Percentiles rank a stretch among this genome's conserved stretches.
phyloP scores from a whole-genome alignment of 2,888 invertebrate species.

The Macrophya annulata region DNA sequence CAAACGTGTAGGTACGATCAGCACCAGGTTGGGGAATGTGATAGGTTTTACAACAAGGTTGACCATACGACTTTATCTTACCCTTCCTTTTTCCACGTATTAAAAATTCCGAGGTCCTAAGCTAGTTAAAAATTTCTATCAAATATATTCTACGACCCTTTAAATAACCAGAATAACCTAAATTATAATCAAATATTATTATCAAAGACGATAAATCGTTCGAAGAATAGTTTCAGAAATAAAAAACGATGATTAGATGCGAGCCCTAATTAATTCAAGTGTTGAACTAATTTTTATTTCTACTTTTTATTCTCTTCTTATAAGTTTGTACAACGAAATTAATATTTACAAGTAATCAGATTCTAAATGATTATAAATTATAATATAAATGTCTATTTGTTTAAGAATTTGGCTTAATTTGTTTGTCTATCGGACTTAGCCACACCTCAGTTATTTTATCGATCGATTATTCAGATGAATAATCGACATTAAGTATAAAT shows the following conservation, averaged over 20 bases:
- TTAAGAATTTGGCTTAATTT: not conserved
- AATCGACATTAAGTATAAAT: not conserved
- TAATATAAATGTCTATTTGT: not conserved
- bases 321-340: not conserved
- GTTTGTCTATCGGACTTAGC: not conserved
- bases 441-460: not conserved
- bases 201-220: not conserved
- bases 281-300: not conserved
- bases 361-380: not conserved
- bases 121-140: not conserved
- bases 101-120: not conserved
- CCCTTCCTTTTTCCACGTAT: not conserved
- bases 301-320: not conserved
- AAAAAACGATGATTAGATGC: not conserved
- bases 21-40: not conserved
- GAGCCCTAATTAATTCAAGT: not conserved
- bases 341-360: not conserved
- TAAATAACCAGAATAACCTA: too few species aligned
- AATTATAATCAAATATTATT: not conserved
- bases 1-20: slow-evolving; percentile 13
- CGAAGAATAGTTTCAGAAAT: not conserved
- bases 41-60: slow-evolving; percentile 48
- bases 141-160: not conserved
- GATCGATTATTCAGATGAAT: not conserved
- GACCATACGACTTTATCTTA: not conserved